Base-by-base conservation (phyloP, 1,140 invertebrate genomes). In the Formica selysi region DNA sequence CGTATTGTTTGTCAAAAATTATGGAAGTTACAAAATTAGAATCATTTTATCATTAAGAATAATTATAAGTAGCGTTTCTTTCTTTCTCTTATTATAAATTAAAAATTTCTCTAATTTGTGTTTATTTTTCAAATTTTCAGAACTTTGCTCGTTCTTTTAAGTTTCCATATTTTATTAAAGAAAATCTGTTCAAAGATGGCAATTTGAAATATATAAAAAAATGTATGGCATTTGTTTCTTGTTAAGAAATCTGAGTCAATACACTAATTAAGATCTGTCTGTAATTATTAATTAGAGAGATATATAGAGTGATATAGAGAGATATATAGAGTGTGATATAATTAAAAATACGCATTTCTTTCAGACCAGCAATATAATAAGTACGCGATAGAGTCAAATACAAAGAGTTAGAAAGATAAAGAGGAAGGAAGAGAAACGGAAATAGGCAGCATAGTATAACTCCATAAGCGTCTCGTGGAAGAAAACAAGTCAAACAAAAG, bases 401-500 rank as follows among this genome's bases (percentile, higher is more conserved):
- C 67, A 32, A 19, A 64, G n/a, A 22, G 32, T 36, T 11, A 76
- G 19, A 38, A 48, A 80, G 13, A 6, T 7, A 22, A 16, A 22
- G 1, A 13, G 7, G 11, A 2, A 7, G 38, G n/a, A 16, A 48
- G 19, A 26, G 7, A 48, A 86, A 10, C 10, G 11, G 54, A 59
- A 32, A 41, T 16, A 26, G 65, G 36, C n/a, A 41, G 19, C 51
- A 73, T 93, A 94, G 94, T 92, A 92, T 94, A 94, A 94, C 76
- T 74, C 32, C 92, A 87, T 89, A 92, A 92, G 91, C 92, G 92
- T 92, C 92, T 93, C 90, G 85, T 93, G 68, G 85, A 91, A 87
- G 89, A 89, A 88, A 89, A 92, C 83, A 76, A 83, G 62, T 87
- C 62, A 86, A 79, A 89, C 73, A 65, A 59, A 76, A 38, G 44